phyloP scores from a whole-genome alignment of 2,797 vertebrate species.

The Scomberomorus guttatus region DNA sequence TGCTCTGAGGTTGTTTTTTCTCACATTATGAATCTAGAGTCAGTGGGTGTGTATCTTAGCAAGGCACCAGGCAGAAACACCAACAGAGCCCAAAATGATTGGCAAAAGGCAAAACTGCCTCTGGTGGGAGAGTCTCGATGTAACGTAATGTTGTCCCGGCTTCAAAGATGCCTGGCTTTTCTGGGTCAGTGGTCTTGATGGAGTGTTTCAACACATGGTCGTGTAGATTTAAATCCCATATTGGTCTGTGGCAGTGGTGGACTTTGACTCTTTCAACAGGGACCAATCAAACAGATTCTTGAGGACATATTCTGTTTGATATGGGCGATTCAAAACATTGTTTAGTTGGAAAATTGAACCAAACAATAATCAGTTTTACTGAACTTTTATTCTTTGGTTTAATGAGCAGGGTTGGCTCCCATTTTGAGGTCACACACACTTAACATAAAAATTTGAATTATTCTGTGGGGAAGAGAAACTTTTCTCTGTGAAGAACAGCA shows the following conservation, averaged over 20 bases:
- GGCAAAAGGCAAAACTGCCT: conserved; percentile 17
- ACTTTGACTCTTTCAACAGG: conserved; percentile 47
- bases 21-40: conserved; percentile 18
- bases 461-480: conserved; percentile 47
- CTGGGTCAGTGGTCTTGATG: conserved; percentile 27
- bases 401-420: conserved; percentile 65
- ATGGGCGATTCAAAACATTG: conserved; percentile 61
- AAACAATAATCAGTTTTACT: conserved; percentile 63
- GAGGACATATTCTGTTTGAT: conserved; percentile 47
- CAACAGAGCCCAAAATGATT: conserved; percentile 32
- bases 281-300: conserved; percentile 42
- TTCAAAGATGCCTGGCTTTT: conserved; percentile 41
- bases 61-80: conserved; percentile 20
- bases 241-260: conserved; percentile 44
- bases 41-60: neutral
- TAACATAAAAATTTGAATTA: conserved; percentile 60
- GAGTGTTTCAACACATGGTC: conserved; percentile 58
- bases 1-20: conserved; percentile 19
- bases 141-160: conserved; percentile 11
- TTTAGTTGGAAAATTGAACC: conserved; percentile 50
- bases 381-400: conserved; percentile 63
- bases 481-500: conserved; percentile 46
- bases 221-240: conserved; percentile 44
- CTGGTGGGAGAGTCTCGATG: conserved; percentile 33
- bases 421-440: conserved; percentile 71